A percentile compares a stretch with the other conserved stretches of the same genome.
phyloP scores from a whole-genome alignment of 1,140 invertebrate genomes.

The Danaus melanippus region DNA sequence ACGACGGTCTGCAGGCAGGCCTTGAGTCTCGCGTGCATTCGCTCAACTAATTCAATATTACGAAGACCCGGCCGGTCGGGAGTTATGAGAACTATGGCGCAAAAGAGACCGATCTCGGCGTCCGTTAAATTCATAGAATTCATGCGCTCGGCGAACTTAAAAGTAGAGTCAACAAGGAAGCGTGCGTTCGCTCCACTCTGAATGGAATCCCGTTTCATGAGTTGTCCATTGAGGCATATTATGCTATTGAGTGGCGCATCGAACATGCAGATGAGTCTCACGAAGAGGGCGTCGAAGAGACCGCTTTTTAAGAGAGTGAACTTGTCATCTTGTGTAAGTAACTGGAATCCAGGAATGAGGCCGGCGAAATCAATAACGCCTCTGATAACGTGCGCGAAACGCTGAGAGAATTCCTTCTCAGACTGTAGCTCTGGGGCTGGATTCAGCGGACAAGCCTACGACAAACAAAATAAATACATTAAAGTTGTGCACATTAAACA shows the following conservation, averaged over 20 bases:
- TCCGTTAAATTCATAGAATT: conserved; percentile 92
- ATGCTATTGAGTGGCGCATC: conserved; percentile 91
- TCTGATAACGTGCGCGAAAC: conserved; percentile 95
- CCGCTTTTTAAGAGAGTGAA: conserved; percentile 96
- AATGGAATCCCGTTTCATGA: conserved; percentile 90
- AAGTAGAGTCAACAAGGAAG: conserved; percentile 96
- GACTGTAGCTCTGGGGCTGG: conserved; percentile 92
- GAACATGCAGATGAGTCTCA: conserved; percentile 95
- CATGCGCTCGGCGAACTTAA: conserved; percentile 96
- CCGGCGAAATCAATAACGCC: conserved; percentile 98
- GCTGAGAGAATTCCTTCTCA: conserved; percentile 92
- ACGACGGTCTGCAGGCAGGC: conserved; percentile 89
- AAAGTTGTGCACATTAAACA: too few species aligned
- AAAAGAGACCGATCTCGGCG: conserved; percentile 94
- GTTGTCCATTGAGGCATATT: conserved; percentile 93
- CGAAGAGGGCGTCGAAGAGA: conserved; percentile 94
- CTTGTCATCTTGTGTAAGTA: conserved; percentile 96
- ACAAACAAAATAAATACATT: conserved; percentile 64
- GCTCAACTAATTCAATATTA: conserved; percentile 92
- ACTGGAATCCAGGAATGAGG: conserved; percentile 95
- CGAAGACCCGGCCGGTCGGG: conserved; percentile 93
- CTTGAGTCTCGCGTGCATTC: conserved; percentile 92
- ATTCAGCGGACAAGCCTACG: conserved; percentile 95
- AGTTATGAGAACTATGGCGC: conserved; percentile 94
- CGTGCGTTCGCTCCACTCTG: conserved; percentile 92